phyloP scores from a whole-genome alignment of 1,140 invertebrate species.

The Brachionus plicatilis region DNA sequence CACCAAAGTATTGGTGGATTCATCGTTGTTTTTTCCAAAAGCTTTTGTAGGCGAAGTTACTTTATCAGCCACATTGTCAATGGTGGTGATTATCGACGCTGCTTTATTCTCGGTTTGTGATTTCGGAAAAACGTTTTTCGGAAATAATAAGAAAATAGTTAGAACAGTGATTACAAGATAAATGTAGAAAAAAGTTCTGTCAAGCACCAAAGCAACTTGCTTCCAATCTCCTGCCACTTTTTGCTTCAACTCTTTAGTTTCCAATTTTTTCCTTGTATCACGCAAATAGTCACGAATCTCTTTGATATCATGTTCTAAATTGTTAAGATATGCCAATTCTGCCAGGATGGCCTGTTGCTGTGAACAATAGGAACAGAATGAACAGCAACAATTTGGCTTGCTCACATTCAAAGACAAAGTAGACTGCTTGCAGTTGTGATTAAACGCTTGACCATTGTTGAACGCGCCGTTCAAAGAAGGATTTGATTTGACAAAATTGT shows the following conservation, averaged over 20 bases:
- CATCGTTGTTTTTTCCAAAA: slow-evolving; percentile 3
- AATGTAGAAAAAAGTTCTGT: slow-evolving; percentile 52
- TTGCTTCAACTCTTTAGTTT: slow-evolving; percentile 37
- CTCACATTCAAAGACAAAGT: neutral
- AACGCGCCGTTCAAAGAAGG: slow-evolving; percentile 11
- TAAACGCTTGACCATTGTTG: neutral
- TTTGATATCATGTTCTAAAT: slow-evolving; percentile 39
- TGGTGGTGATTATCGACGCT: neutral
- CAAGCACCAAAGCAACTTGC: slow-evolving; percentile 51
- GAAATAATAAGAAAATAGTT: slow-evolving; percentile 52
- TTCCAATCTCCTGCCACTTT: slow-evolving; percentile 50
- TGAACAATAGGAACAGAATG: slow-evolving; percentile 21
- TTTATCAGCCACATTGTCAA: neutral
- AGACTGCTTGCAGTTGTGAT: neutral
- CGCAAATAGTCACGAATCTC: slow-evolving; percentile 39
- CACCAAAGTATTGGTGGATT: neutral
- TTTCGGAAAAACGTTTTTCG: slow-evolving; percentile 37
- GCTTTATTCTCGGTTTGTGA: neutral
- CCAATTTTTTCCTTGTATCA: slow-evolving; percentile 27
- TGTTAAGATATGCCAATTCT: slow-evolving; percentile 36
- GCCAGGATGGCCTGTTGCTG: slow-evolving; percentile 27
- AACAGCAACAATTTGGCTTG: neutral
- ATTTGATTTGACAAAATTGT: slow-evolving; percentile 37
- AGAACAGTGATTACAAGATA: slow-evolving; percentile 59
- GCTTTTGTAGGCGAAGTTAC: neutral